Evolutionary conservation across 2,113 vertebrate species (phyloP).

Genomic region (Scolopax mira): DNA sequence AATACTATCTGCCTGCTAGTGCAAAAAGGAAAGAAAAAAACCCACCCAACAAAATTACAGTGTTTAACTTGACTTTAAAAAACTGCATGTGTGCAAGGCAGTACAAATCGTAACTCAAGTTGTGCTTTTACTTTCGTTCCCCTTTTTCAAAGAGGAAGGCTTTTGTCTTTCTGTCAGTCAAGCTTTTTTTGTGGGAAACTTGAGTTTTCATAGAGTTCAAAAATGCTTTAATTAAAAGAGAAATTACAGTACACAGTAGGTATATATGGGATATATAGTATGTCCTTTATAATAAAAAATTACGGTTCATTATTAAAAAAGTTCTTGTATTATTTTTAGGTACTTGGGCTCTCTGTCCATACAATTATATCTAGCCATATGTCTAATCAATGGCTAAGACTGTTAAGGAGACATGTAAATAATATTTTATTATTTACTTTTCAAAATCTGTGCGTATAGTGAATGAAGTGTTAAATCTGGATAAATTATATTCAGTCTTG

Average conservation of each 20-base stretch:
- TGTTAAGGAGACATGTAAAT: background rate
- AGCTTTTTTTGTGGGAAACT: background rate
- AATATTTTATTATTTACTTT: background rate
- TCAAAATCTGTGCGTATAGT: background rate
- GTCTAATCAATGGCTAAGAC: background rate
- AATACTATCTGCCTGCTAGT: background rate
- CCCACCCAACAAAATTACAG: background rate
- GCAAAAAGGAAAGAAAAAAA: background rate
- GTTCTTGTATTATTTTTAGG: background rate
- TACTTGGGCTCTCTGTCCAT: background rate
- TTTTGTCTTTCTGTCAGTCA: background rate
- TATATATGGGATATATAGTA: background rate
- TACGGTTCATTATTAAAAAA: background rate
- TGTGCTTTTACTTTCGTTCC: background rate
- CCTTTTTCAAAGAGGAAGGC: background rate
- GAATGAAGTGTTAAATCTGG: background rate
- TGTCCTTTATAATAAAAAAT: background rate
- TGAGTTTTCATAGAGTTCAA: background rate
- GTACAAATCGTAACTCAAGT: background rate
- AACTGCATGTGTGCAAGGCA: background rate
- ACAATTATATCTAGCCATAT: background rate
- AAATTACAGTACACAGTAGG: background rate
- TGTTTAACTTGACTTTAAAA: background rate
- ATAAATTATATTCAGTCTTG: background rate
- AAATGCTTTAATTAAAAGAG: background rate